A percentile compares a stretch with the other conserved stretches of the same genome.
These are phyloP conservation scores for Seira ritae DNA, from an alignment of 2,888 invertebrate genomes.

Conservation along the genomic window DNA sequence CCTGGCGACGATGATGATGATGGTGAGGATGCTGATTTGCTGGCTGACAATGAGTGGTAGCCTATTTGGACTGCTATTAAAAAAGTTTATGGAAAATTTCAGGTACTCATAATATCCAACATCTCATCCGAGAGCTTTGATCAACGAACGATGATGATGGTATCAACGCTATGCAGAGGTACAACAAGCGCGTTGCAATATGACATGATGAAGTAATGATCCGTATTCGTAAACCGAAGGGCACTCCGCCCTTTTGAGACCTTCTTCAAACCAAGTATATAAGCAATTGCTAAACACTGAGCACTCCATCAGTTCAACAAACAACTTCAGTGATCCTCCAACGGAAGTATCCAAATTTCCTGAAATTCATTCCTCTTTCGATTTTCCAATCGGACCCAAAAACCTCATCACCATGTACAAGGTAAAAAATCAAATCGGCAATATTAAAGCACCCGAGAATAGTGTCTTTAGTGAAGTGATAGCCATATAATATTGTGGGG, in stretches of 20 bases:
- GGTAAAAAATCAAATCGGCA: slow-evolving; percentile 36
- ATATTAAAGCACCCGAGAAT: too few species aligned
- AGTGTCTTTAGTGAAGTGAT: not conserved
- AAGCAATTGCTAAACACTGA: slow-evolving; percentile 16
- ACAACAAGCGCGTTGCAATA: not conserved
- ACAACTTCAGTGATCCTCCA: slow-evolving; percentile 53
- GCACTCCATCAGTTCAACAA: slow-evolving; percentile 45
- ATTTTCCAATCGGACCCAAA: slow-evolving; percentile 66
- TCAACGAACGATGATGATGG: slow-evolving; percentile 3
- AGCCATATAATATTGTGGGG: too few species aligned
- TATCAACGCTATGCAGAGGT: not conserved
- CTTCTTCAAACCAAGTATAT: slow-evolving; percentile 55
- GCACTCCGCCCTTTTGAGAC: slow-evolving; percentile 56
- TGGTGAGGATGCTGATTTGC: not conserved
- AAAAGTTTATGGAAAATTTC: slow-evolving; percentile 6
- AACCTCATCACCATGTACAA: slow-evolving; percentile 69
- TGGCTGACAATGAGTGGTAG: not conserved
- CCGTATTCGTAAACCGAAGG: slow-evolving; percentile 39
- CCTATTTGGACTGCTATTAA: not conserved
- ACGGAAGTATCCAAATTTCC: slow-evolving; percentile 38
- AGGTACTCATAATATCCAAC: not conserved
- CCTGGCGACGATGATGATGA: not conserved
- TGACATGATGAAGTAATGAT: slow-evolving; percentile 31
- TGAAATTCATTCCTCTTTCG: slow-evolving; percentile 30
- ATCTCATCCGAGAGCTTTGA: not conserved